Base-by-base conservation (phyloP, 2,113 vertebrate genomes). In the Ginglymostoma cirratum region DNA sequence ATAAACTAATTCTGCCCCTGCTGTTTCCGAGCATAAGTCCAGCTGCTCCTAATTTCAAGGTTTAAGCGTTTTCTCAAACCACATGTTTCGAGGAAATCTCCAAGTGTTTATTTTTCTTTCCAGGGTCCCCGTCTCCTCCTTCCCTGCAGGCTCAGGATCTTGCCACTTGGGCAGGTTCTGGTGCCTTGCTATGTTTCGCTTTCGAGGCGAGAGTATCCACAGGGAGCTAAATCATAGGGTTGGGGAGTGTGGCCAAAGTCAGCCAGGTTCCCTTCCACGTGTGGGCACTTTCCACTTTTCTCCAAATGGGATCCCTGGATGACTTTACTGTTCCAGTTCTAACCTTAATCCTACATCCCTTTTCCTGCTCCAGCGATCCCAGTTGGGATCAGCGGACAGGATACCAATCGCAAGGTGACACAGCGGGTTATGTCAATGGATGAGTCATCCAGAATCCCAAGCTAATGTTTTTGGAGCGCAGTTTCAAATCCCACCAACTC, bases 1-100 rank as follows among this genome's bases (percentile, higher is more conserved):
- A 83, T 83, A 83, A 83, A 83, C 80, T 83, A 83, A 83, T 83
- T 83, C 80, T 83, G 38, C 38, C 80, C 80, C 80, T 83, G 80
- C 80, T 83, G 80, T 83, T 83, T 83, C 80, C 17, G 21, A 83
- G 80, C 38, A 42, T 38, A 42, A 8, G 17, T 83, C 80, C 80
- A 83, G 80, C 80, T 83, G 80, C 80, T 83, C 45, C 80, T 83
- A 3, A 83, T 83, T 83, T 83, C 80, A 83, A 83, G 38, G 80
- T 19, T 83, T 83, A 83, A 83, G 17, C 80, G 21, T 83, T 61
- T 83, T 45, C 80, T 83, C 80, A 42, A 83, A 83, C 80, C 80
- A 83, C 80, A 83, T 83, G 80, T 83, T 61, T 83, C n/a, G 21
- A 83, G 38, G 38, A 83, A 83, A 83, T 70, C 80, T 83, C 38